Evolutionary conservation across 2,113 vertebrate species (phyloP).

Genomic region (Rhizomys pruinosus): DNA sequence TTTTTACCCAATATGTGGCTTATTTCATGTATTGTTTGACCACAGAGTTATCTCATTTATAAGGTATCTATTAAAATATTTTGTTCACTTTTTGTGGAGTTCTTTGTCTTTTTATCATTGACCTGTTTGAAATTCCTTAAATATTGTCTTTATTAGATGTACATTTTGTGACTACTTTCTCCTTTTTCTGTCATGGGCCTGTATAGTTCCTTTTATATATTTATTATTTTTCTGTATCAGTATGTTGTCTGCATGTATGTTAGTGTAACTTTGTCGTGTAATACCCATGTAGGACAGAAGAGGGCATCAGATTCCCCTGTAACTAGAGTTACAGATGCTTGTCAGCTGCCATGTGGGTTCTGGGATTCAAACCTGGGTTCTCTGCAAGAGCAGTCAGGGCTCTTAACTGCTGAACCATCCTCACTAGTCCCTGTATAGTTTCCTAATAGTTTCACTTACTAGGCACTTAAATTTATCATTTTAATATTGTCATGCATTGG

Average conservation of each 20-base stretch:
- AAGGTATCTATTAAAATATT: neutral
- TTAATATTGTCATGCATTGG: neutral
- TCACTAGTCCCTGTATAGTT: too few relatives aligned
- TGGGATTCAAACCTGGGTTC: too few relatives aligned
- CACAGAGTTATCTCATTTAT: neutral
- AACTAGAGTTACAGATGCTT: too few relatives aligned
- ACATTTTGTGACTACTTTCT: neutral
- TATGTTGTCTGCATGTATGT: neutral
- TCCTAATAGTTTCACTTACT: neutral
- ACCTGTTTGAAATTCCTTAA: neutral
- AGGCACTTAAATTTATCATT: neutral
- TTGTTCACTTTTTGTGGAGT: neutral
- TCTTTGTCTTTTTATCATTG: constrained; percentile 1
- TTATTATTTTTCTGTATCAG: too few relatives aligned
- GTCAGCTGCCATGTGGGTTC: too few relatives aligned
- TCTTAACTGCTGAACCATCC: too few relatives aligned
- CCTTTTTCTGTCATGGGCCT: neutral
- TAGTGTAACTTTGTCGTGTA: too few relatives aligned
- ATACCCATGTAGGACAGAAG: too few relatives aligned
- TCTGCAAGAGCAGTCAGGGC: too few relatives aligned
- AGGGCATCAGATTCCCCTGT: too few relatives aligned
- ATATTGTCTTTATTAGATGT: neutral
- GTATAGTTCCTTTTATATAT: neutral
- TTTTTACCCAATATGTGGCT: neutral
- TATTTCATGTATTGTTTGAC: neutral